phyloP scores from a whole-genome alignment of 2,888 invertebrate species.

The Polymixis lichenea region DNA sequence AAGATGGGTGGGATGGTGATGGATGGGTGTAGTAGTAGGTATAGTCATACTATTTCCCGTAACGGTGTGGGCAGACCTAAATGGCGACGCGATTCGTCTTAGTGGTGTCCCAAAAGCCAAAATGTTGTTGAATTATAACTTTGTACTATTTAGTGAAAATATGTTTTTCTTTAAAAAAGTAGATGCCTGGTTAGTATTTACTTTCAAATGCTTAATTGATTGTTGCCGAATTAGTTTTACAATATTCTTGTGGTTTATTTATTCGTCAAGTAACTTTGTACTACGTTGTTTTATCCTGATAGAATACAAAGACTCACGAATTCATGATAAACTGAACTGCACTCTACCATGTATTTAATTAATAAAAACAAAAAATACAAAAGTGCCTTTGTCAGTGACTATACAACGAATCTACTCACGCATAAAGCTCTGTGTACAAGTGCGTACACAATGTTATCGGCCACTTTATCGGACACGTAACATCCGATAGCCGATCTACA shows the following conservation, averaged over 20 bases:
- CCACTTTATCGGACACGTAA: slow-evolving; percentile 66
- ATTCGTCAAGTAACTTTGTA: background rate
- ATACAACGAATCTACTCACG: slow-evolving; percentile 40
- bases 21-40: background rate
- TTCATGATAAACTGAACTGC: background rate
- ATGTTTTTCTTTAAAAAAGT: background rate
- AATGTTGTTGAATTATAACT: slow-evolving; percentile 1
- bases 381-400: slow-evolving; percentile 21
- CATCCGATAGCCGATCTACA: slow-evolving; percentile 64
- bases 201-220: background rate
- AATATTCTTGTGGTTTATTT: background rate
- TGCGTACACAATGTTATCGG: slow-evolving; percentile 68
- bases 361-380: slow-evolving; percentile 4
- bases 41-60: slow-evolving; percentile 29
- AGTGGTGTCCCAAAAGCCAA: background rate
- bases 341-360: background rate
- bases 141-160: background rate
- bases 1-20: too few relatives aligned
- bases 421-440: slow-evolving; percentile 49
- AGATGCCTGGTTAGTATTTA: background rate
- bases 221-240: background rate
- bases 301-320: background rate
- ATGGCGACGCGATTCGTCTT: slow-evolving; percentile 16
- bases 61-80: slow-evolving; percentile 50
- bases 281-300: background rate